Conservation (phyloP, 2,113 vertebrate genomes). For the Neolamprologus variostigma region DNA sequence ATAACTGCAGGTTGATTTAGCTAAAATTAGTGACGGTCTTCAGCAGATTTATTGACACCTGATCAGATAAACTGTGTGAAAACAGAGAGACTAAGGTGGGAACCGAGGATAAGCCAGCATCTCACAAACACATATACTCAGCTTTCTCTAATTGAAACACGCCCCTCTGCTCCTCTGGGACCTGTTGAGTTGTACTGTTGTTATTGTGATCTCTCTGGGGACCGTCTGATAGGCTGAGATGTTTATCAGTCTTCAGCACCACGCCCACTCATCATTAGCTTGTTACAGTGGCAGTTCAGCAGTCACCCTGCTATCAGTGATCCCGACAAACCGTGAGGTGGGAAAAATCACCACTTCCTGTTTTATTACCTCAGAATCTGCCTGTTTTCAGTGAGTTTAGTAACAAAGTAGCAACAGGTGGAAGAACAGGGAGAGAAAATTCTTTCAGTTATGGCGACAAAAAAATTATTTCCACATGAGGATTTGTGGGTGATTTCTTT, state of each 20-base stretch:
- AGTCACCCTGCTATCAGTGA: background rate
- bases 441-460: background rate
- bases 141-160: slow-evolving; percentile 11
- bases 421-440: background rate
- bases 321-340: background rate
- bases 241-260: slow-evolving; percentile 34
- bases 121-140: background rate
- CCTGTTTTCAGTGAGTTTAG: background rate
- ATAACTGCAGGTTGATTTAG: background rate
- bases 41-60: background rate
- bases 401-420: background rate
- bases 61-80: background rate
- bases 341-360: background rate
- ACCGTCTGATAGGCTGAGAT: slow-evolving; percentile 53
- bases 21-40: background rate
- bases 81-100: background rate
- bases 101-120: background rate
- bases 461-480: background rate
- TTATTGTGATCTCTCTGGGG: background rate
- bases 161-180: slow-evolving; percentile 45
- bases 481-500: background rate
- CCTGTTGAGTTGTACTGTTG: background rate
- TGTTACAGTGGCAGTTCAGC: background rate
- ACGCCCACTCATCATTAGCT: slow-evolving; percentile 35
- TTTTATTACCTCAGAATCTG: background rate